Evolutionary conservation across 2,888 invertebrate species (phyloP), one percentile per base, ranked within the genome.

Genomic region (Epiblema foenella): DNA sequence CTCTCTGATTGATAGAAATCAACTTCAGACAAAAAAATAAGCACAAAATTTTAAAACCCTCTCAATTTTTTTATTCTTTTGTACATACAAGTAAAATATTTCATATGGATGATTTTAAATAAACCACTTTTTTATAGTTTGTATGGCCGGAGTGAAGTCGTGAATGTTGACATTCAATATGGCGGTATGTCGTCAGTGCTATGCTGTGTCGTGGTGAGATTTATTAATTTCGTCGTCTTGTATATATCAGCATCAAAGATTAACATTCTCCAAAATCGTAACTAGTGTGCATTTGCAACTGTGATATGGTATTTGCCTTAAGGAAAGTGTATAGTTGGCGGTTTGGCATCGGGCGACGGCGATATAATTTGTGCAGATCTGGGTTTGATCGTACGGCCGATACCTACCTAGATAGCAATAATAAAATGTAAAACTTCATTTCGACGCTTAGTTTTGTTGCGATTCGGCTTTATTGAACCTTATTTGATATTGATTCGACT

Each of bases 101-200:
- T 80, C 73, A 52, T 69, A 77, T 78, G 75, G 74, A 75, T 75
- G 75, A 76, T 71, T 74, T 79, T 78, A 77, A 65, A 73, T 73
- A 72, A 75, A 78, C 33, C 63, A 69, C 46, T 69, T 64, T 72
- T 77, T 77, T 76, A 76, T 74, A 74, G 77, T 79, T 80, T 85
- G 82, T 83, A 85, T 83, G 88, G 86, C 83, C 84, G 82, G 85
- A 87, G 84, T 84, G 83, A 84, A 90, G 86, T 87, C 85, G 87
- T 88, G 87, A 86, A 89, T 91, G 92, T 96, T 96, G 96, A 96
- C 96, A 96, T 96, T 96, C 96, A 97, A 97, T 96, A 97, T 97
- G 97, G 97, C 97, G 97, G 97, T 96, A 96, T 97, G 97, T 97
- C 97, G 96, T 96, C 97, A 97, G 97, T 97, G 97, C 97, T 96